Conservation (phyloP, 2,113 vertebrate species). For the Alethe castanea region DNA sequence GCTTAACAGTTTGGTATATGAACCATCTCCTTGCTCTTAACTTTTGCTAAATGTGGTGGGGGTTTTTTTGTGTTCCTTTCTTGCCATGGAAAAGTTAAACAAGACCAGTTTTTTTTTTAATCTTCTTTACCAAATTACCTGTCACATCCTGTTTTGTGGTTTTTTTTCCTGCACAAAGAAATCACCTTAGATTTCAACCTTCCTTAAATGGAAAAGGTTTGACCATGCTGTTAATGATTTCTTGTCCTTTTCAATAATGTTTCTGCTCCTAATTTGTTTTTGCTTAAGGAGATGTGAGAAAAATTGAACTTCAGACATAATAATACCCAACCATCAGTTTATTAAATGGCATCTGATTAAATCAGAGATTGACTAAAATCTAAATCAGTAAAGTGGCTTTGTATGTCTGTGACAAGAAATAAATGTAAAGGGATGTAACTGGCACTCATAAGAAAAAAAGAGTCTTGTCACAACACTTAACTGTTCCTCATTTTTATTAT, state of each 20-base stretch:
- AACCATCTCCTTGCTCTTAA: not conserved
- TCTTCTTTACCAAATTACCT: not conserved
- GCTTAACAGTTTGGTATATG: not conserved
- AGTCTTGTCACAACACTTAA: not conserved
- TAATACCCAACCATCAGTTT: not conserved
- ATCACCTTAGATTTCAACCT: not conserved
- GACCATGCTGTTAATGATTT: not conserved
- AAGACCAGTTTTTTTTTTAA: not conserved
- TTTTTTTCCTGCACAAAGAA: not conserved
- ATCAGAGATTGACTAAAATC: not conserved
- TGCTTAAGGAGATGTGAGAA: not conserved
- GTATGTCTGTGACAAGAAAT: not conserved
- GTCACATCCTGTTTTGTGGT: not conserved
- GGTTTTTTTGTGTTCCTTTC: not conserved
- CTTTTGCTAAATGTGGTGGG: not conserved
- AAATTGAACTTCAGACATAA: not conserved
- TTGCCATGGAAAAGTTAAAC: not conserved
- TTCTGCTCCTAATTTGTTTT: not conserved
- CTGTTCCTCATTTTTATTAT: not conserved
- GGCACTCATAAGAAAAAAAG: not conserved
- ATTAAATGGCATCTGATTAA: conserved; percentile 14
- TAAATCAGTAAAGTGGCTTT: not conserved
- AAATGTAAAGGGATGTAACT: not conserved
- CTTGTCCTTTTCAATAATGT: not conserved
- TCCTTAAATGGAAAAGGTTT: not conserved